Conservation (phyloP, 2,113 vertebrate genomes). For the human region GRCh38 chr1:112283501-112284000, state of each 20-base stretch:
- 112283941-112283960: slow-evolving; percentile 36
- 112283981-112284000: slow-evolving; percentile 3
- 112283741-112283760: neutral
- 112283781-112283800: neutral
- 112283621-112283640: neutral
- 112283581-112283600: neutral
- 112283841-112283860: slow-evolving; percentile 58
- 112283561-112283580: no score
- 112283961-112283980: slow-evolving; percentile 39
- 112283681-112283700: neutral
- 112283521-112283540: no score
- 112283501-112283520: no score
- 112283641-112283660: neutral
- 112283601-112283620: neutral
- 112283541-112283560: no score
- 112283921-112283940: slow-evolving; percentile 66
- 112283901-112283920: slow-evolving; percentile 47
- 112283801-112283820: neutral
- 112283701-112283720: neutral
- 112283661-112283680: neutral
- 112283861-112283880: slow-evolving; percentile 5
- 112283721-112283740: neutral
- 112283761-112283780: neutral
- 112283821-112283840: neutral
- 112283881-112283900: slow-evolving; percentile 18